Evolutionary conservation across 2,113 vertebrate species (phyloP), one percentile per base, ranked within the genome.

Genomic region (Xyrauchen texanus): DNA sequence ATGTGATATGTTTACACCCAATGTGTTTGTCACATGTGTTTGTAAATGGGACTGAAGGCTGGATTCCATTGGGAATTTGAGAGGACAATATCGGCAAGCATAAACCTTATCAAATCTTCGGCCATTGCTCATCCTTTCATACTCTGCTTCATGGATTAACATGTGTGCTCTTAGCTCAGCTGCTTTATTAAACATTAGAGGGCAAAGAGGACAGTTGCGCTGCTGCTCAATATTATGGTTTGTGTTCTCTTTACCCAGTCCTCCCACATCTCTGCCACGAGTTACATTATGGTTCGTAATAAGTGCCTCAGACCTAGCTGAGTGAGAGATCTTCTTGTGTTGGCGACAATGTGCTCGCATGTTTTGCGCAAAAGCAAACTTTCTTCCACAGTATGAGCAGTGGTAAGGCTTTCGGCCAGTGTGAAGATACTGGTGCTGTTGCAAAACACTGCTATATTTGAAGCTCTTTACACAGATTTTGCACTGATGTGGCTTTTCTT

Each of bases 371-470:
- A 94, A 92, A 15, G 93, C 93, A 67, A 93, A 94, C 5, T 34
- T 85, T 81, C 91, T 91, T 6, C 93, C 87, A 58, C 94, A 89
- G 68, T 90, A 83, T 0, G 89, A 71, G 81, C 93, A 87, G 66
- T 85, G 88, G 81, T 91, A 91, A 5, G 94, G 93, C 63, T 94
- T 95, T 60, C 93, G 91, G 0, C 93, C 93, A 0, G 93, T 93
- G 86, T 95, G 95, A 46, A 94, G 91, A 2, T 94, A 93, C 81
- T 93, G 93, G 72, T 96, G 95, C 85, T 94, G 93, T 67, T 95
- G 93, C 78, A 96, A 90, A 80, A 95, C 93, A 52, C 94, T 94
- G 86, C 92, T 90, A 68, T 94, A 94, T 87, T 93, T 94, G 84
- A 96, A 96, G 73, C 86, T 87, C 86, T 96, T 94, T 0, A 91